Conservation (phyloP, 2,113 vertebrate species). For the Hippocampus zosterae region DNA sequence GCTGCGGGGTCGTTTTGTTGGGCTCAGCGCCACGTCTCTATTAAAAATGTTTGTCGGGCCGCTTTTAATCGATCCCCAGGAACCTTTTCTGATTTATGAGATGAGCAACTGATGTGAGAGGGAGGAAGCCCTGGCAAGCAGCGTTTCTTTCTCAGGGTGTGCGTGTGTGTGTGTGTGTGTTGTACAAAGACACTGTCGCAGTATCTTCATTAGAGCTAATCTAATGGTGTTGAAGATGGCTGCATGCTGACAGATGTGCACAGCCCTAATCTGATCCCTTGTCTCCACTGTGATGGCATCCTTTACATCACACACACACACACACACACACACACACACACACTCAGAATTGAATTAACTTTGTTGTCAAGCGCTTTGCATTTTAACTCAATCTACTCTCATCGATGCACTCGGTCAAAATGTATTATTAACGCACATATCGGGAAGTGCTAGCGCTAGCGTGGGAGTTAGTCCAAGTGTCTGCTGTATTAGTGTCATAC, state of each 20-base stretch:
- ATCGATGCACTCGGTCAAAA: constrained; percentile 50
- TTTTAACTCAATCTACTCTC: constrained; percentile 61
- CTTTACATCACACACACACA: constrained; percentile 60
- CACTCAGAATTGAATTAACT: constrained; percentile 59
- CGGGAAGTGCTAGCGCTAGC: constrained; percentile 26
- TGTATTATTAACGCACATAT: constrained; percentile 58
- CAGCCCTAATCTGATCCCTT: constrained; percentile 66
- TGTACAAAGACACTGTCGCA: constrained; percentile 45
- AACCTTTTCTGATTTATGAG: constrained; percentile 51
- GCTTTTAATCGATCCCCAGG: constrained; percentile 56
- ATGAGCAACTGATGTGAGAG: constrained; percentile 50
- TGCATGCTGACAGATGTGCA: constrained; percentile 68
- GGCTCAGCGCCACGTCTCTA: constrained; percentile 32
- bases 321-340: constrained; percentile 42
- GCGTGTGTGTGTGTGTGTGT: background rate
- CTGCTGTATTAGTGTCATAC: constrained; percentile 45
- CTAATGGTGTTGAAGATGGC: constrained; percentile 64
- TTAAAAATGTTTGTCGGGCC: constrained; percentile 43
- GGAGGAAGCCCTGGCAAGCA: constrained; percentile 32
- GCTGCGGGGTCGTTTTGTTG: constrained; percentile 17
- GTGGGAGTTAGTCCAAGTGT: constrained; percentile 50
- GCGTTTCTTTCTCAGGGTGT: constrained; percentile 3
- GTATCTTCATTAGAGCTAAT: constrained; percentile 68
- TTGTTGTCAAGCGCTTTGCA: constrained; percentile 64
- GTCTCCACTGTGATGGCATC: constrained; percentile 62